These are phyloP conservation scores for Oryzias sinensis DNA, from an alignment of 2,797 vertebrate genomes.

Conservation along the genomic window DNA sequence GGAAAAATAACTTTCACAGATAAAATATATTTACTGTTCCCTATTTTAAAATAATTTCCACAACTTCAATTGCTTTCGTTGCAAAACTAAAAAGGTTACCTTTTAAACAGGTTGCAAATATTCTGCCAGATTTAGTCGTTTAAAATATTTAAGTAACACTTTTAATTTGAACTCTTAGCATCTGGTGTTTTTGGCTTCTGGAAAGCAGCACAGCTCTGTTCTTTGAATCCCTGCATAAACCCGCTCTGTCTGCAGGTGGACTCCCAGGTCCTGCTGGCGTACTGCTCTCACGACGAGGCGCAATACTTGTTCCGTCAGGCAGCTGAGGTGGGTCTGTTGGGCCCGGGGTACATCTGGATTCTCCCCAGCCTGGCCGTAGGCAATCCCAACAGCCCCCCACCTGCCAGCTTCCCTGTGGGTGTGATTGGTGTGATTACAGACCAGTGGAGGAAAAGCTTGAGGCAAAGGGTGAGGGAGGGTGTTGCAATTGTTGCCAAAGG, in stretches of 20 bases:
- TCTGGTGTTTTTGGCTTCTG: neutral
- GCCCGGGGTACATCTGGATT: slow-evolving; percentile 94
- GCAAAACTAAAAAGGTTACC: neutral
- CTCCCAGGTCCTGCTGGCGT: slow-evolving; percentile 90
- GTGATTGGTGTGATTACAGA: slow-evolving; percentile 94
- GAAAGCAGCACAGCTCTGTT: slow-evolving; percentile 1
- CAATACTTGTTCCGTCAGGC: slow-evolving; percentile 90
- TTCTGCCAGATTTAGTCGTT: neutral
- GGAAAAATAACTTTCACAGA: too few relatives aligned
- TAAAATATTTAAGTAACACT: too few relatives aligned
- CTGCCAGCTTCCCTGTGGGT: slow-evolving; percentile 87
- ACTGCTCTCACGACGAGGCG: slow-evolving; percentile 92
- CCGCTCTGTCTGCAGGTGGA: slow-evolving; percentile 73
- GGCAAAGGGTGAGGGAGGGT: slow-evolving; percentile 92
- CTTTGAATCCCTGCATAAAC: neutral
- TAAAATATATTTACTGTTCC: too few relatives aligned
- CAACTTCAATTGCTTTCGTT: neutral
- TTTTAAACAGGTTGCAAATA: neutral
- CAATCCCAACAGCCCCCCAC: slow-evolving; percentile 87
- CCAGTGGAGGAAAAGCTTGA: slow-evolving; percentile 92
- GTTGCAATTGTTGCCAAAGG: slow-evolving; percentile 93
- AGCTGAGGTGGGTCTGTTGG: slow-evolving; percentile 86
- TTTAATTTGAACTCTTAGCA: neutral
- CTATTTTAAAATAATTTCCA: too few relatives aligned
- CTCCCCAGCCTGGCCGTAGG: slow-evolving; percentile 90